These are phyloP conservation scores for Hippocampus kuda DNA, from an alignment of 2,797 vertebrate genomes.

Conservation along the genomic window DNA sequence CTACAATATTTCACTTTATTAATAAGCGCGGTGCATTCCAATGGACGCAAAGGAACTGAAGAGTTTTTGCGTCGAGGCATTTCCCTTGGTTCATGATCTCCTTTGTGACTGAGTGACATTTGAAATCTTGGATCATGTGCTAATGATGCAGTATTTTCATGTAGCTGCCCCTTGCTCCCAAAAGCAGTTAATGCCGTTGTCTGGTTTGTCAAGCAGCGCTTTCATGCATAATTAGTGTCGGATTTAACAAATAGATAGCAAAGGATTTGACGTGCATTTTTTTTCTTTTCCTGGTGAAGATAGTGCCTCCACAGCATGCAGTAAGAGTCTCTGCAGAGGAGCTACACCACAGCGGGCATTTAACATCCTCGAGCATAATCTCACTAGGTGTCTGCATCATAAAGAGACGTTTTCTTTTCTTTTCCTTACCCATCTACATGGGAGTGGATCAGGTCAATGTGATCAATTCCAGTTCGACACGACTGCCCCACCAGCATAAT, in stretches of 20 bases:
- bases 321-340: constrained; percentile 27
- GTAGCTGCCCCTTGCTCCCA: constrained; percentile 37
- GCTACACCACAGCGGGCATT: too few relatives aligned
- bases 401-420: too few relatives aligned
- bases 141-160: constrained; percentile 64
- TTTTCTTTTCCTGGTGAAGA: background rate
- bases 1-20: constrained; percentile 18
- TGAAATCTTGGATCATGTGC: constrained; percentile 61
- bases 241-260: constrained; percentile 30
- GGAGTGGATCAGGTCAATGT: too few relatives aligned
- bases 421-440: too few relatives aligned
- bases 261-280: constrained; percentile 19
- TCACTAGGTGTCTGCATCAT: too few relatives aligned
- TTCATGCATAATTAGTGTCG: constrained; percentile 53
- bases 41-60: too few relatives aligned
- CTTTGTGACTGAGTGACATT: constrained; percentile 60
- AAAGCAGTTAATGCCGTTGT: constrained; percentile 34
- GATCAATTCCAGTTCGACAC: too few relatives aligned
- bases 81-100: constrained; percentile 43
- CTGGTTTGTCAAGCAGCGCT: constrained; percentile 27
- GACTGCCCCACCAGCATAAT: too few relatives aligned
- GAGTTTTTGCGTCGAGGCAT: constrained; percentile 21
- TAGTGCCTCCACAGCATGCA: background rate
- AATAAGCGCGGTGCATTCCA: constrained; percentile 46
- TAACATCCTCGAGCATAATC: too few relatives aligned